Base-by-base conservation (phyloP, 2,113 vertebrate genomes). In the Arenaria interpres region DNA sequence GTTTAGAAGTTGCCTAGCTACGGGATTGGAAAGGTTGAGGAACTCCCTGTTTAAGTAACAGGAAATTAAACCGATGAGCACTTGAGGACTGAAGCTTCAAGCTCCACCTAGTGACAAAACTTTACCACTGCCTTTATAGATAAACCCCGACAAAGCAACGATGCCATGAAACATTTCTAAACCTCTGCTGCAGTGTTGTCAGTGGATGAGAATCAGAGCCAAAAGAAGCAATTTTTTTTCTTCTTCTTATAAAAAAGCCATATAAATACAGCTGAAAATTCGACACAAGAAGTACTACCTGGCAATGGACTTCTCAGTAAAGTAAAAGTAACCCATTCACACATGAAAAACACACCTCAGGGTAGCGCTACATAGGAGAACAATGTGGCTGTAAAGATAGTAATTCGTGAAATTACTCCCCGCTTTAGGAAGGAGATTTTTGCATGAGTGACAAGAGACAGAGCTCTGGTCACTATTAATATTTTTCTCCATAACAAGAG, bases 1-100 rank as follows among this genome's bases (percentile, higher is more conserved):
- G 32, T 96, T 96, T 94, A 75, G 71, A 85, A 95, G 96, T 96
- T 96, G 95, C 97, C 84, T 97, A 97, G 93, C 46, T 96, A 97
- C 95, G 0, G 71, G 59, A 76, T n/a, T 93, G 84, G 94, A 94
- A 94, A 94, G 50, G 80, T 69, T 95, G 93, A 97, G 90, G 90
- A 90, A 89, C 87, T 93, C 80, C 93, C 59, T 43, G 53, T 18
- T 37, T 14, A 77, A 96, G 62, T 35, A 63, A 77, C 88, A 88
- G 93, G 81, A 97, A 97, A 96, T 88, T 56, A 83, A 64, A 12
- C 11, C 16, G 23, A 50, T 8, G 63, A 71, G 57, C 43, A 2
- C 10, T 59, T 46, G 56, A 64, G 77, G 62, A 78, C 2, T 66
- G 95, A 84, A 71, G 75, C 51, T 88, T 94, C 86, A 92, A 59